A percentile compares a stretch with the other conserved stretches of the same genome.
These are phyloP conservation scores for Chaetodon trifasciatus DNA, from an alignment of 2,797 vertebrate species.

Conservation along the genomic window DNA sequence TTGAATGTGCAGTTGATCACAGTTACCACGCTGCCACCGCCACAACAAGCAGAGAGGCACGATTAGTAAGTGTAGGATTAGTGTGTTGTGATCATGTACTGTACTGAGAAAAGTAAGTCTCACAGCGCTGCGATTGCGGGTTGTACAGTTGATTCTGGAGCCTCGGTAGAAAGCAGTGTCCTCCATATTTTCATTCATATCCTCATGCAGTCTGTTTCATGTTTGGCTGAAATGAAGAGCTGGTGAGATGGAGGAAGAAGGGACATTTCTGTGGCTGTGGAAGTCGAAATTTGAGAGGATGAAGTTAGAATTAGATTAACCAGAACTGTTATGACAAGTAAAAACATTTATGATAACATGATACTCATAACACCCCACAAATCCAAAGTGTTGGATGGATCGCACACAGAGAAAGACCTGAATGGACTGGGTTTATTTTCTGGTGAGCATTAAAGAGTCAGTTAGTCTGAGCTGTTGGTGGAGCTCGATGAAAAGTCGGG, in stretches of 20 bases:
- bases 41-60: background rate
- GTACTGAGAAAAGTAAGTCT: background rate
- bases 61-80: background rate
- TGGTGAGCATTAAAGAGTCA: background rate
- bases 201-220: background rate
- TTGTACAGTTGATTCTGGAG: background rate
- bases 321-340: background rate
- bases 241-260: background rate
- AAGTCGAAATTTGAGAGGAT: background rate
- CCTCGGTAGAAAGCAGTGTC: background rate
- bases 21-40: background rate
- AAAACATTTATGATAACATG: background rate
- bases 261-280: background rate
- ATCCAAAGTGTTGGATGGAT: background rate
- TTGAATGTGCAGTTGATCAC: background rate
- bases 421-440: background rate
- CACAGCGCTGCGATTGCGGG: background rate
- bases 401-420: background rate
- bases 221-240: conserved; percentile 6
- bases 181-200: background rate
- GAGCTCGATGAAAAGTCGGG: background rate
- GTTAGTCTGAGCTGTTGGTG: background rate
- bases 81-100: background rate
- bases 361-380: background rate
- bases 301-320: background rate